Conservation (phyloP, 2,113 vertebrate genomes). For the Chionis minor region DNA sequence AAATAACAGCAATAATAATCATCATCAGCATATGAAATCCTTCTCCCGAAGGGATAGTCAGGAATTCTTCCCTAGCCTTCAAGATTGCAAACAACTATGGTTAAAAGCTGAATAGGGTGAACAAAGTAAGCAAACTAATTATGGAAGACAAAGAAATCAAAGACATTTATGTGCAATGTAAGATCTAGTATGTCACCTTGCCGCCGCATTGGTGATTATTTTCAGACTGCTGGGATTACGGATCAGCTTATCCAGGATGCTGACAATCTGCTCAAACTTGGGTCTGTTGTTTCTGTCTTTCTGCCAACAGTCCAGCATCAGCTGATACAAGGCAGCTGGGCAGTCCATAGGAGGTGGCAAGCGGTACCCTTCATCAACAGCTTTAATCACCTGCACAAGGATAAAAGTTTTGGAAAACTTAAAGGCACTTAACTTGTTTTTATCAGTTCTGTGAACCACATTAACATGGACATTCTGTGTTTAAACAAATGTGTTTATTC, state of each 20-base stretch:
- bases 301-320: slow-evolving; percentile 99
- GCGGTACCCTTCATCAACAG: slow-evolving; percentile 96
- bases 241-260: slow-evolving; percentile 97
- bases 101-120: background rate
- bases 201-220: slow-evolving; percentile 90
- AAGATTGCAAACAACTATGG: background rate
- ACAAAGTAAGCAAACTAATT: background rate
- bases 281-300: slow-evolving; percentile 98
- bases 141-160: background rate
- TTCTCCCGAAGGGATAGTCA: background rate
- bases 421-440: background rate
- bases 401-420: slow-evolving; percentile 28
- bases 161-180: background rate
- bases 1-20: background rate
- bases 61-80: background rate
- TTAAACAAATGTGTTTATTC: slow-evolving; percentile 49
- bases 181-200: slow-evolving; percentile 82
- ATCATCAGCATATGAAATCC: background rate
- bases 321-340: slow-evolving; percentile 94
- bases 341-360: slow-evolving; percentile 98
- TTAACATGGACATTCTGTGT: background rate
- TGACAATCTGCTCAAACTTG: slow-evolving; percentile 98
- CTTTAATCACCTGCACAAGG: slow-evolving; percentile 91
- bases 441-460: background rate
- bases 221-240: slow-evolving; percentile 96